These are phyloP conservation scores for Paguma larvata DNA, from an alignment of 2,797 vertebrate genomes.

Conservation along the genomic window DNA sequence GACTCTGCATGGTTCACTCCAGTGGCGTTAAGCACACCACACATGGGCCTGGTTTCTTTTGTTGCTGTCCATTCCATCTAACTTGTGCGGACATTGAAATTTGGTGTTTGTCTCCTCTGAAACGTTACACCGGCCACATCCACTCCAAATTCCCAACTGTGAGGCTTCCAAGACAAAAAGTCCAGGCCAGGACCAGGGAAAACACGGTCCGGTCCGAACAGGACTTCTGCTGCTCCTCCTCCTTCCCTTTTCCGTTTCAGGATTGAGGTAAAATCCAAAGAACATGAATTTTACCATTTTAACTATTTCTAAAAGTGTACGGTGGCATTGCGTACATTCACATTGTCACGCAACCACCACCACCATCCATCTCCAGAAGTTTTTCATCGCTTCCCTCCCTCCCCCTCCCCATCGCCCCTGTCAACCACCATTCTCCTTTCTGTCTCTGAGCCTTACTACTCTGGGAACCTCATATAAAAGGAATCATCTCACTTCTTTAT, in stretches of 20 bases:
- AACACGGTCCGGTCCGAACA: background rate
- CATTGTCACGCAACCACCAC: background rate
- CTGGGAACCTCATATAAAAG: background rate
- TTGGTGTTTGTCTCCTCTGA: background rate
- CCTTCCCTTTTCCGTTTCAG: background rate
- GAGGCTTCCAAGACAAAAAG: background rate
- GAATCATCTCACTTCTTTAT: background rate
- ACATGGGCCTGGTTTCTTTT: background rate
- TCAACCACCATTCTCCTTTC: background rate
- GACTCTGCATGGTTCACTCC: fast-evolving
- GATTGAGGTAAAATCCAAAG: background rate
- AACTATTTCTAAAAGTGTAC: background rate
- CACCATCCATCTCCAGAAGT: background rate
- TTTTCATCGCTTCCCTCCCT: background rate
- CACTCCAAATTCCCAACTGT: background rate
- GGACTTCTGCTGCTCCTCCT: background rate
- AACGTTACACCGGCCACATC: background rate
- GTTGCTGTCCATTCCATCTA: background rate
- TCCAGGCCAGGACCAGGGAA: background rate
- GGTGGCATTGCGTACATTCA: background rate
- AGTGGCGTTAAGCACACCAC: background rate
- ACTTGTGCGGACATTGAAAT: background rate
- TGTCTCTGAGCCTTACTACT: background rate
- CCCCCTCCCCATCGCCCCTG: too few relatives aligned
- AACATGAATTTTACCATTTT: background rate